Percentiles rank a stretch among this genome's conserved stretches.
Evolutionary conservation across 2,797 vertebrate genomes (phyloP).

Genomic region (Antennarius maculatus): DNA sequence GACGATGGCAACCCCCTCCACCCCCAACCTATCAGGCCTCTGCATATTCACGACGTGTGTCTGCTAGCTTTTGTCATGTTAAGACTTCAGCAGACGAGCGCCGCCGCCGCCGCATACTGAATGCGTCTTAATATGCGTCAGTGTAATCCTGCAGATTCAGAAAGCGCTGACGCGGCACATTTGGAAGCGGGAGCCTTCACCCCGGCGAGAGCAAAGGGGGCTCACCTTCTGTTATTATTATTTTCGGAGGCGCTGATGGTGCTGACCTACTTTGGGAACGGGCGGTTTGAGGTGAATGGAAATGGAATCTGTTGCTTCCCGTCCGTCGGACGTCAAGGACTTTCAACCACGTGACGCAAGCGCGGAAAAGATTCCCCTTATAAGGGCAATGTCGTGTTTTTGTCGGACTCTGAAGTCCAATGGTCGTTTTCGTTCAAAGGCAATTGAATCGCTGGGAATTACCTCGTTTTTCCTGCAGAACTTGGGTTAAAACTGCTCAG

Average conservation of each 20-base stretch:
- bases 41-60: constrained; percentile 65
- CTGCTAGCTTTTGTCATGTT: constrained; percentile 68
- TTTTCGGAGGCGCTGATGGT: constrained; percentile 69
- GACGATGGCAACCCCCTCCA: constrained; percentile 48
- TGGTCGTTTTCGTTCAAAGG: constrained; percentile 26
- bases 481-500: constrained; percentile 55
- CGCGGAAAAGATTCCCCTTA: constrained; percentile 19
- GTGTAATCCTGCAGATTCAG: constrained; percentile 63
- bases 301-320: constrained; percentile 73
- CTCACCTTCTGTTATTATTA: constrained; percentile 73
- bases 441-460: constrained; percentile 42
- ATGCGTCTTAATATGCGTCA: constrained; percentile 63
- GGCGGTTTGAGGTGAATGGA: constrained; percentile 64
- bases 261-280: constrained; percentile 78
- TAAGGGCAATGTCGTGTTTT: constrained; percentile 17
- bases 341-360: constrained; percentile 58
- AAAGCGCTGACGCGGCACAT: constrained; percentile 68
- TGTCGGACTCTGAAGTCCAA: constrained; percentile 11
- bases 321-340: constrained; percentile 70
- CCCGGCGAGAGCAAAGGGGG: constrained; percentile 58
- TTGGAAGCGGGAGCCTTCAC: constrained; percentile 47
- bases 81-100: constrained; percentile 58
- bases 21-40: constrained; percentile 57
- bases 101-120: constrained; percentile 22
- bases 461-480: constrained; percentile 39